Conservation (phyloP, 2,797 vertebrate genomes). For the Poecile montanus region DNA sequence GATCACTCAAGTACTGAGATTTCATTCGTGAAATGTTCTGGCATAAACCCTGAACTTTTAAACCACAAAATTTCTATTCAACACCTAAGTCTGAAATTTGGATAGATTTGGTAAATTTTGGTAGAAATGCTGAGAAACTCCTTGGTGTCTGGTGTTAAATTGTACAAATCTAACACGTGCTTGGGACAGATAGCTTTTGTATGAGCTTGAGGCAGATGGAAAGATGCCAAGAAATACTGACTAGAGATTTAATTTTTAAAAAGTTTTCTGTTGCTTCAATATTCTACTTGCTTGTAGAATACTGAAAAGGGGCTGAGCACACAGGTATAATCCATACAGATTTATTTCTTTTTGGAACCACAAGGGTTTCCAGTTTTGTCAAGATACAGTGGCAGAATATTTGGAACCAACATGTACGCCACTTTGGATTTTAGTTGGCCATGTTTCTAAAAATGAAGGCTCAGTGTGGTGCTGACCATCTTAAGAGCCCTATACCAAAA, state of each 20-base stretch:
- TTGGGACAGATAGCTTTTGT: not conserved
- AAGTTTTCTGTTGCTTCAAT: slow-evolving; percentile 59
- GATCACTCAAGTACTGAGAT: not conserved
- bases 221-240: slow-evolving; percentile 42
- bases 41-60: not conserved
- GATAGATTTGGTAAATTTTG: not conserved
- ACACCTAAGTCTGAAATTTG: not conserved
- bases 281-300: slow-evolving; percentile 66
- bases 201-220: not conserved
- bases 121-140: slow-evolving; percentile 10
- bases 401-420: slow-evolving; percentile 44
- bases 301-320: slow-evolving; percentile 58
- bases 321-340: slow-evolving; percentile 66
- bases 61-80: not conserved
- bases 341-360: slow-evolving; percentile 54
- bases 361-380: slow-evolving; percentile 53
- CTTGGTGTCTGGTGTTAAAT: slow-evolving; percentile 23
- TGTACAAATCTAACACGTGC: not conserved
- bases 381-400: slow-evolving; percentile 22
- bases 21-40: slow-evolving; percentile 7
- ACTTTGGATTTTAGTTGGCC: slow-evolving; percentile 39
- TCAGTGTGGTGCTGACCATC: not conserved
- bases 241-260: not conserved
- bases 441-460: not conserved
- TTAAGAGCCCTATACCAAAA: not conserved